Percentiles rank a stretch among this genome's conserved stretches.
Conservation (phyloP, 92 coral and sea anemone species). For the Siderastrea siderea region DNA sequence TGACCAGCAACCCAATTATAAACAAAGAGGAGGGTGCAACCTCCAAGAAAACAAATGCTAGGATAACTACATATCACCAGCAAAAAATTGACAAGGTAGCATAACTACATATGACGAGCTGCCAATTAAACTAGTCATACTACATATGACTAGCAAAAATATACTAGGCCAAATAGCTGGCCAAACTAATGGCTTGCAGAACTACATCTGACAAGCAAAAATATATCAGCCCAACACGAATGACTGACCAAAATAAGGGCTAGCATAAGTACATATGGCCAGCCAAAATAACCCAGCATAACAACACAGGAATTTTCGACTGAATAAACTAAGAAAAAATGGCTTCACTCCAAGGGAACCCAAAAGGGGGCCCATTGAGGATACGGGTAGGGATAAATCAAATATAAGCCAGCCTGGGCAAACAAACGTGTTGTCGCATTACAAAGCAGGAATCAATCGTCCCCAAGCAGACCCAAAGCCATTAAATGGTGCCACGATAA, state of each 20-base stretch:
- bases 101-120: neutral
- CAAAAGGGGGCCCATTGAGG: too few relatives aligned
- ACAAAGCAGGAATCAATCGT: neutral
- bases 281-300: neutral
- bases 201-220: neutral
- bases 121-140: slow-evolving; percentile 5
- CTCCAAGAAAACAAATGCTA: neutral
- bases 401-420: too few relatives aligned
- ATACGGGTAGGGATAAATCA: neutral
- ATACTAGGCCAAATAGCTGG: neutral
- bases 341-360: too few relatives aligned
- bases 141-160: neutral
- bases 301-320: neutral
- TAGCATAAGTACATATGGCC: neutral
- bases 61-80: slow-evolving; percentile 4
- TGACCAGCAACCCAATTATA: neutral
- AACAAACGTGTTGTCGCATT: too few relatives aligned
- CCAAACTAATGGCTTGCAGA: neutral
- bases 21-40: neutral
- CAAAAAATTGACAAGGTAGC: neutral
- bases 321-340: too few relatives aligned
- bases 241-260: neutral
- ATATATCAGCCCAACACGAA: neutral
- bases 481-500: neutral
- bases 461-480: slow-evolving; percentile 57